Evolutionary conservation across 2,797 vertebrate genomes (phyloP), one percentile per base, ranked within the genome.

Genomic region (Erpetoichthys calabaricus): DNA sequence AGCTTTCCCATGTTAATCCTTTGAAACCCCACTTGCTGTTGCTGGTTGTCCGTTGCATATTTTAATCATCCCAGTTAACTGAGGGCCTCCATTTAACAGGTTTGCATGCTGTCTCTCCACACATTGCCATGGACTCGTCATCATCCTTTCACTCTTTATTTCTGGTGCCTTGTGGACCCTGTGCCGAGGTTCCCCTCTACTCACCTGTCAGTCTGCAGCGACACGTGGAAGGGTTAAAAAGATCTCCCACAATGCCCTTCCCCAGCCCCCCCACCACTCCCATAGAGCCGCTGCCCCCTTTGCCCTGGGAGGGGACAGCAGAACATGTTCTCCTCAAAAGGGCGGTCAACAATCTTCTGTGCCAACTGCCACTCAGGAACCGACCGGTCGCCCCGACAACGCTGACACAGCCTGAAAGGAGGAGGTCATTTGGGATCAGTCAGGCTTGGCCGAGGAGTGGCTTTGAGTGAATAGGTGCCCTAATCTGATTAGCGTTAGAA

Each of bases 361-460:
- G 47, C 47, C 47, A 49, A 49, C 47, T 49, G 47, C 47, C 47
- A 49, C 47, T 49, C 47, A 47, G 47, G 47, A 49, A n/a, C 47
- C 7, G 47, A 5, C 7, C 47, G 7, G 47, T 49, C n/a, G n/a
- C 47, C 47, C 47, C 47, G n/a, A 47, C 47, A 49, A 49, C 47
- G 5, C n/a, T 49, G 47, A 49, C 47, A 49, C 7, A 49, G 47
- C 47, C 47, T 49, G 47, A 49, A 49, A n/a, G n/a, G 47, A 49
- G 7, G 47, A 49, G 47, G 47, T 49, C 47, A 49, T 49, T 7
- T 7, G 47, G 7, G n/a, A 3, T 7, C 7, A 49, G 47, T 7
- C 7, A 7, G 47, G 47, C 3, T 49, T 7, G 47, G 47, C 3
- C 47, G 7, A 7, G n/a, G 3, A 49, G 47, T 7, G 47, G n/a